A percentile compares a stretch with the other conserved stretches of the same genome.
phyloP scores from a whole-genome alignment of 2,797 vertebrate genomes.

The Schizothorax lantsangensis region DNA sequence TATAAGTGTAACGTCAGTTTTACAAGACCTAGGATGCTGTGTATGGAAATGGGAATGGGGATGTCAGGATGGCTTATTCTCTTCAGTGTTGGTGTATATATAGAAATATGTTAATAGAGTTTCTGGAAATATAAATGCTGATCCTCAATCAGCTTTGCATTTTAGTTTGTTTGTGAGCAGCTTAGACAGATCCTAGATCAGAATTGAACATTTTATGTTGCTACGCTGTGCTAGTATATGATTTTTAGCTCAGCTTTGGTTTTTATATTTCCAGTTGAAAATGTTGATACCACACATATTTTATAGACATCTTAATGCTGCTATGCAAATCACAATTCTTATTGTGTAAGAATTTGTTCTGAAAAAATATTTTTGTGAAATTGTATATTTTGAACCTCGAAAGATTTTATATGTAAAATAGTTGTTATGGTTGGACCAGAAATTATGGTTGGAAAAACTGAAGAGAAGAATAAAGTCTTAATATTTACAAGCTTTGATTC shows the following conservation, averaged over 20 bases:
- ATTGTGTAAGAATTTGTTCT: conserved; percentile 23
- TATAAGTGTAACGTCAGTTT: neutral
- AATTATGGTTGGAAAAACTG: conserved; percentile 1
- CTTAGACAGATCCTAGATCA: conserved; percentile 5
- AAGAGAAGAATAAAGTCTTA: conserved; percentile 18
- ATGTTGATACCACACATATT: neutral
- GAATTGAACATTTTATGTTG: neutral
- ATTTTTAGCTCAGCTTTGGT: conserved; percentile 11
- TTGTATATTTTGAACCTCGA: conserved; percentile 50
- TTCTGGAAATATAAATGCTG: conserved; percentile 20
- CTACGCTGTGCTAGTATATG: neutral
- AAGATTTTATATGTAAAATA: conserved; percentile 34
- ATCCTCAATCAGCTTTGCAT: conserved; percentile 19
- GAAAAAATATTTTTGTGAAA: conserved; percentile 33
- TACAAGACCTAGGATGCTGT: neutral
- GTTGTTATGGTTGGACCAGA: neutral
- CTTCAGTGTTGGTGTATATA: neutral
- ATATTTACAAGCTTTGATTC: neutral
- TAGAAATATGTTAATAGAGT: conserved; percentile 15
- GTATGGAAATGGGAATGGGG: neutral
- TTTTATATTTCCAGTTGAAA: conserved; percentile 41
- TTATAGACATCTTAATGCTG: conserved; percentile 28
- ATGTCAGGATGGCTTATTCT: neutral
- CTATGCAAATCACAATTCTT: conserved; percentile 25
- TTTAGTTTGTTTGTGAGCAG: conserved; percentile 24